Percentiles rank a stretch among this genome's conserved stretches.
Conservation (phyloP, 2,888 invertebrate species). For the Drosophila anomelani region DNA sequence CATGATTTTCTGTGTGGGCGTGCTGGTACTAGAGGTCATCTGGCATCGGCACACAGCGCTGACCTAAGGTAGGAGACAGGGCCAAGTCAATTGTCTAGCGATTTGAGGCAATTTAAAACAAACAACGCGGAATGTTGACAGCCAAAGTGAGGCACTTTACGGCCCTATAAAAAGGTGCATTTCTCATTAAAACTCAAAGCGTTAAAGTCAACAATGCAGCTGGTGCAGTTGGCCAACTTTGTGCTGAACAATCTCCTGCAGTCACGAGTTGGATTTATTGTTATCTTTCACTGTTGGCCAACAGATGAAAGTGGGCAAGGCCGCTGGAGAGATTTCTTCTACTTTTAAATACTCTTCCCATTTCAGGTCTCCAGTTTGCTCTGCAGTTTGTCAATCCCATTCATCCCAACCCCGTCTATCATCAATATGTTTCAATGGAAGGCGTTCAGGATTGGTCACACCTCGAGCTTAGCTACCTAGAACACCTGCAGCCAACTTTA, state of each 20-base stretch:
- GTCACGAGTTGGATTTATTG: conserved; percentile 55
- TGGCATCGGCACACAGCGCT: conserved; percentile 46
- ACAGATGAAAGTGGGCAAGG: conserved; percentile 55
- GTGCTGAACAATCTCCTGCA: conserved; percentile 68
- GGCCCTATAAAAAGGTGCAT: conserved; percentile 52
- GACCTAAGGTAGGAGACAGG: conserved; percentile 14
- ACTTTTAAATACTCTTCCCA: accelerated
- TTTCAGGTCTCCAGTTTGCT: conserved; percentile 45
- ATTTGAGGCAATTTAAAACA: conserved; percentile 58
- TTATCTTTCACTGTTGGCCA: conserved; percentile 74
- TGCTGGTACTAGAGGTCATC: conserved; percentile 74
- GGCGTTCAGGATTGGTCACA: conserved; percentile 35
- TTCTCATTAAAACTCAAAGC: conserved; percentile 17
- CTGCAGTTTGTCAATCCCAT: conserved; percentile 54
- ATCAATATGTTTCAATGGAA: conserved; percentile 60
- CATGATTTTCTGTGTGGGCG: conserved; percentile 63
- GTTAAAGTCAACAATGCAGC: conserved; percentile 50
- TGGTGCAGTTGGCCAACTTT: conserved; percentile 66
- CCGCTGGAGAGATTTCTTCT: not conserved
- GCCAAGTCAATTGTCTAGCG: conserved; percentile 21
- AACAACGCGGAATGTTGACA: conserved; percentile 57
- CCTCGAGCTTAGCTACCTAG: conserved; percentile 58
- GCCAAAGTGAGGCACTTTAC: conserved; percentile 44
- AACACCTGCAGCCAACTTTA: conserved; percentile 58
- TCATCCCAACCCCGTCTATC: conserved; percentile 52